A percentile compares a stretch with the other conserved stretches of the same genome.
Conservation (phyloP, 2,797 vertebrate genomes). For the Trachurus trachurus region DNA sequence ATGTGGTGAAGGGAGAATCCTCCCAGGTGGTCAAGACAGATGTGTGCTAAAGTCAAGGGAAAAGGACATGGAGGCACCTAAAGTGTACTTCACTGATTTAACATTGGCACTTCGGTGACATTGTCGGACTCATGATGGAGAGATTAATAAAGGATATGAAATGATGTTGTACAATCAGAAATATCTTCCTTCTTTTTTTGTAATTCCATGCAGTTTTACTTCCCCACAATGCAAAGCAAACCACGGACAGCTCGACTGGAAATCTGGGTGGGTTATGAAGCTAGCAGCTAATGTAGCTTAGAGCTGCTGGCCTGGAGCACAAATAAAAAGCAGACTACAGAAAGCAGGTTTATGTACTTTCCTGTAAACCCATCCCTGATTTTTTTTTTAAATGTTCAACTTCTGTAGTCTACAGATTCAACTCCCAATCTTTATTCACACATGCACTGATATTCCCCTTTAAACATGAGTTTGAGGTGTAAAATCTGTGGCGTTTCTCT, state of each 20-base stretch:
- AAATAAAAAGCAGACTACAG: not conserved
- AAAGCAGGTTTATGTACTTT: not conserved
- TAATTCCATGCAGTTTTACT: not conserved
- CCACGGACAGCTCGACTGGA: rapidly evolving
- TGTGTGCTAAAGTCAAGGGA: conserved; percentile 33
- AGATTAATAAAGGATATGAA: not conserved
- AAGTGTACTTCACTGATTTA: conserved; percentile 15
- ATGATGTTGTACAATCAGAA: not conserved
- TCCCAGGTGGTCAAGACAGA: conserved; percentile 37
- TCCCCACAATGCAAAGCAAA: not conserved
- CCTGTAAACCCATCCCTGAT: not conserved
- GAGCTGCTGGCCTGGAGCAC: not conserved
- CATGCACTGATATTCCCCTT: too few relatives aligned
- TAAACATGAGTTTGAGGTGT: too few relatives aligned
- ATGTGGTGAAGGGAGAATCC: conserved; percentile 40
- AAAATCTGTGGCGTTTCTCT: not conserved
- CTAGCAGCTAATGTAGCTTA: not conserved
- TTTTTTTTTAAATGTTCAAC: too few relatives aligned
- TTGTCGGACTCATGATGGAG: not conserved
- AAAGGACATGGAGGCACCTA: conserved; percentile 28
- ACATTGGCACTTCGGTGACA: conserved; percentile 10
- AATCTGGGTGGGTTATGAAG: not conserved
- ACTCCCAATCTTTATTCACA: too few relatives aligned
- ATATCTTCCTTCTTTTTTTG: not conserved
- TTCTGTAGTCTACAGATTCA: not conserved